Percentiles rank a stretch among this genome's conserved stretches.
Evolutionary conservation across 2,797 vertebrate genomes (phyloP).

Genomic region (Platalea minor): DNA sequence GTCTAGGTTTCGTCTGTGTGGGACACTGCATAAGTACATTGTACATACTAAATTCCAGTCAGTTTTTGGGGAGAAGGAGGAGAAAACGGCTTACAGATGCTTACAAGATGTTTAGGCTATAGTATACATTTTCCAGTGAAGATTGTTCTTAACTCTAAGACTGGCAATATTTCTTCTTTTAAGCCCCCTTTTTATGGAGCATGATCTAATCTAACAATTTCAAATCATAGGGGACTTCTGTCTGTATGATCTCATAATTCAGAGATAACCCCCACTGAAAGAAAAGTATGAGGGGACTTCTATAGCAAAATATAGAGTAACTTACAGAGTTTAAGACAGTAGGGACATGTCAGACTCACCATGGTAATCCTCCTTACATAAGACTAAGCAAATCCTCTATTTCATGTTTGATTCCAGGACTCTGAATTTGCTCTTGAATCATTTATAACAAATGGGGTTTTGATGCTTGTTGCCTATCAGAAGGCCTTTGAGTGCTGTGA

Average conservation of each 20-base stretch:
- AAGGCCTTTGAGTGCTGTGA: not conserved
- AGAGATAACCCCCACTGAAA: not conserved
- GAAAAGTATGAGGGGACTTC: not conserved
- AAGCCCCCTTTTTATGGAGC: not conserved
- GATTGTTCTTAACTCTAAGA: not conserved
- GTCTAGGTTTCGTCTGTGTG: not conserved
- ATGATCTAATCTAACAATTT: not conserved
- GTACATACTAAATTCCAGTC: not conserved
- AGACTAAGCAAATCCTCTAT: not conserved
- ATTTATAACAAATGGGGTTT: not conserved
- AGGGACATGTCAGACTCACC: not conserved
- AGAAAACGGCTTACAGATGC: not conserved
- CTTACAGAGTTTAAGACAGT: not conserved
- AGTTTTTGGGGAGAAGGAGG: not conserved
- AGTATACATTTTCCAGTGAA: not conserved
- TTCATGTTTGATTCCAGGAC: not conserved
- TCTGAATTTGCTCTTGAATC: not conserved
- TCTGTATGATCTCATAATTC: not conserved
- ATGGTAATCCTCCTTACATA: not conserved
- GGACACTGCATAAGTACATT: not conserved
- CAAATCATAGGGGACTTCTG: not conserved
- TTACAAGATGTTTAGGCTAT: not conserved
- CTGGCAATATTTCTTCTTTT: not conserved
- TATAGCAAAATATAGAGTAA: not conserved
- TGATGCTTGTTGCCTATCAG: not conserved